Percentiles rank a stretch among this genome's conserved stretches.
Evolutionary conservation across 1,140 invertebrate species (phyloP).

Genomic region (Bombus waltoni): DNA sequence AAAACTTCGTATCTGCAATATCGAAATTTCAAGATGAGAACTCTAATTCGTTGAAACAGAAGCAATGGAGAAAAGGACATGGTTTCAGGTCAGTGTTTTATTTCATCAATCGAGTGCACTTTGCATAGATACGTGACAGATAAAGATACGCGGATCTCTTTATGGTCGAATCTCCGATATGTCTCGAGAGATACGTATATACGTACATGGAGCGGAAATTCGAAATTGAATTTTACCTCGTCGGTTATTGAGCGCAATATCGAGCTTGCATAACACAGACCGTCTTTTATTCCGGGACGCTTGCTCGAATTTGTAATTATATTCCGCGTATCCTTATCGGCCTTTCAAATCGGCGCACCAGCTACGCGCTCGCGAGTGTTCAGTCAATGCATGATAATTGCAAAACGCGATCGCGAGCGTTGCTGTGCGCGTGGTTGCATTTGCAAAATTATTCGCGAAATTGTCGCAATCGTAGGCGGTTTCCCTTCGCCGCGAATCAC

Average conservation of each 20-base stretch:
- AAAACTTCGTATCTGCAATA: too few species aligned
- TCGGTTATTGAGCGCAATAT: constrained; percentile 47
- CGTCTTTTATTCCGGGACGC: constrained; percentile 63
- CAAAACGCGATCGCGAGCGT: constrained; percentile 72
- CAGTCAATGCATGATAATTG: constrained; percentile 76
- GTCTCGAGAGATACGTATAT: neutral
- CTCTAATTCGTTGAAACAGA: neutral
- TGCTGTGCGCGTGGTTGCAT: neutral
- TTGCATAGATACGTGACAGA: neutral
- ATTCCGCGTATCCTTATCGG: constrained; percentile 78
- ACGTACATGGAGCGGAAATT: neutral
- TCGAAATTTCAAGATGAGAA: neutral
- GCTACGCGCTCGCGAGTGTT: constrained; percentile 50
- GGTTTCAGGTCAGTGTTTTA: neutral
- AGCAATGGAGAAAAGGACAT: neutral
- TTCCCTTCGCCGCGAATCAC: constrained; percentile 30
- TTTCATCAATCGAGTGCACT: neutral
- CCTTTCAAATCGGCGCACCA: constrained; percentile 78
- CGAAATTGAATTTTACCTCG: neutral
- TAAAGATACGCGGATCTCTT: too few species aligned
- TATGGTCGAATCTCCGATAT: too few species aligned
- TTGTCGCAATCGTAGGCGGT: constrained; percentile 66
- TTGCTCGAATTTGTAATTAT: constrained; percentile 80
- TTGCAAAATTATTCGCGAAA: constrained; percentile 72
- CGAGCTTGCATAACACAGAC: constrained; percentile 62